Conservation (phyloP, 2,113 vertebrate species). For the Lichenostomus cassidix region DNA sequence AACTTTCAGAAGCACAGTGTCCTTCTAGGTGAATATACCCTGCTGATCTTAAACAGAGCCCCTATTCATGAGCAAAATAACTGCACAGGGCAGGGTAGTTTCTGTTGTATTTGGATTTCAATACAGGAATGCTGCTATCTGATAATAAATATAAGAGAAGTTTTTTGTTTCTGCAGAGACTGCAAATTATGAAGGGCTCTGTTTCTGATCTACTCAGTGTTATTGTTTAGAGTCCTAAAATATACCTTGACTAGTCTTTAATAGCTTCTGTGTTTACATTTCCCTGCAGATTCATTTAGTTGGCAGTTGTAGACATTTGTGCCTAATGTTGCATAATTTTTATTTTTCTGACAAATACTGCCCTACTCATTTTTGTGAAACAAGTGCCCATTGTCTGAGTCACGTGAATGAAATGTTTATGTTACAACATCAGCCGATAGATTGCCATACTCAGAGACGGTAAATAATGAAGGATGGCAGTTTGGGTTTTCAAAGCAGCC, state of each 20-base stretch:
- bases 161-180: constrained; percentile 43
- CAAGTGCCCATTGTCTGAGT: not conserved
- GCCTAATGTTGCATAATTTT: constrained; percentile 53
- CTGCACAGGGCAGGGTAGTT: constrained; percentile 68
- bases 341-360: constrained; percentile 39
- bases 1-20: constrained; percentile 72
- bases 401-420: not conserved
- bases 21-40: constrained; percentile 56
- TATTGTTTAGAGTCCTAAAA: constrained; percentile 10
- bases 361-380: constrained; percentile 43
- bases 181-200: not conserved
- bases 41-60: constrained; percentile 77
- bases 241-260: not conserved
- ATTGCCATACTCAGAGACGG: not conserved
- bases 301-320: constrained; percentile 22
- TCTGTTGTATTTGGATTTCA: constrained; percentile 71
- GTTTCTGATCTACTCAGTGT: constrained; percentile 6
- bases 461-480: not conserved
- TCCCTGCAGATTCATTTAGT: constrained; percentile 51
- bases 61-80: constrained; percentile 56
- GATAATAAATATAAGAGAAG: constrained; percentile 31
- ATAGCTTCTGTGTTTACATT: constrained; percentile 56
- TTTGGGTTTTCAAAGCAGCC: not conserved
- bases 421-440: not conserved
- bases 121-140: constrained; percentile 16